Percentiles rank a stretch among this genome's conserved stretches.
Conservation (phyloP, 37 sponge, comb jelly and placozoan species). For the Diacarnus erythraeanus region DNA sequence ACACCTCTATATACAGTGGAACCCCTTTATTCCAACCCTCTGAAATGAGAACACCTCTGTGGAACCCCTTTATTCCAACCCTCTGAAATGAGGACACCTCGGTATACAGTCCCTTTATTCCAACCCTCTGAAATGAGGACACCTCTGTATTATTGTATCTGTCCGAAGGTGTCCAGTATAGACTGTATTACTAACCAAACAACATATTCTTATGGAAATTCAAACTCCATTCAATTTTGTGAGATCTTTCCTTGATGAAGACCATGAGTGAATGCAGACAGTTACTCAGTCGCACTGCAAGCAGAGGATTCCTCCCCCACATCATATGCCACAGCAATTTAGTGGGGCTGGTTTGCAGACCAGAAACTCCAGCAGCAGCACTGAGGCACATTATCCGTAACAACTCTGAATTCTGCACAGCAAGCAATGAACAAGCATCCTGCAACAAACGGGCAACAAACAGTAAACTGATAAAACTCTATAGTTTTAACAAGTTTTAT, state of each 20-base stretch:
- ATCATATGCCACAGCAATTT: neutral
- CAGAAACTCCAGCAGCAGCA: neutral
- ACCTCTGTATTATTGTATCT: too few species aligned
- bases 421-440: conserved; percentile 43
- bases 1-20: too few species aligned
- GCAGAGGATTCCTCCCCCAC: neutral
- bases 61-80: too few species aligned
- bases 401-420: conserved; percentile 58
- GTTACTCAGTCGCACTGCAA: neutral
- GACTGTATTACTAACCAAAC: conserved; percentile 20
- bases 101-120: too few species aligned
- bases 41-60: too few species aligned
- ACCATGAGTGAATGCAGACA: neutral
- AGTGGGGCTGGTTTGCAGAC: neutral
- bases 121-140: too few species aligned
- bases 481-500: neutral
- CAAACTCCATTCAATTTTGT: conserved; percentile 28
- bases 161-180: neutral
- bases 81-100: too few species aligned
- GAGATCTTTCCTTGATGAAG: neutral
- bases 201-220: conserved; percentile 33
- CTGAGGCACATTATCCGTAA: conserved; percentile 15
- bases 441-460: conserved; percentile 5
- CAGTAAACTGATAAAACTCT: neutral
- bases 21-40: too few species aligned